phyloP scores from a whole-genome alignment of 2,113 vertebrate species.

The Melanotaenia duboulayi region DNA sequence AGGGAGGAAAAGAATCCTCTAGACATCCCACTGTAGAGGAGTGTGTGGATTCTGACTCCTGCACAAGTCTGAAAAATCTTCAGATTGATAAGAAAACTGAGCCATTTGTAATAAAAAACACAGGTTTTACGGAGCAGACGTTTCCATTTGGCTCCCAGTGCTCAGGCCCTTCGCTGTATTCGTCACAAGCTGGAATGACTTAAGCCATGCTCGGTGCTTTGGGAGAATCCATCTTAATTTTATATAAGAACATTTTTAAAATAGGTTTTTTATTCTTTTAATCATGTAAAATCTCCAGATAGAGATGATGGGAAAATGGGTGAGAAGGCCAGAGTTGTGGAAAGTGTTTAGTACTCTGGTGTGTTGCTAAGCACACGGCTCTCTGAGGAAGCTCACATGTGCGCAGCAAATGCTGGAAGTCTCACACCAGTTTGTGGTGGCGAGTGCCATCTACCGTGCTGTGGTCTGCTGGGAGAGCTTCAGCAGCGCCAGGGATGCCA shows the following conservation, averaged over 20 bases:
- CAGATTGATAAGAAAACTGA: conserved; percentile 60
- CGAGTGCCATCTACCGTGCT: background rate
- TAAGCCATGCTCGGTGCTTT: conserved; percentile 28
- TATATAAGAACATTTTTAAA: background rate
- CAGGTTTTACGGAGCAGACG: conserved; percentile 6
- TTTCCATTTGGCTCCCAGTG: conserved; percentile 42
- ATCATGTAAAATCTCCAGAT: background rate
- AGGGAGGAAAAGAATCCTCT: conserved; percentile 53
- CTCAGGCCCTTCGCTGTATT: conserved; percentile 13
- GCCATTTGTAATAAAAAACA: conserved; percentile 55
- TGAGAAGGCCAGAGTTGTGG: background rate
- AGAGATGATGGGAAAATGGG: background rate
- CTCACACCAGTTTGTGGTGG: background rate
- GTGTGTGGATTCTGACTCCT: conserved; percentile 67
- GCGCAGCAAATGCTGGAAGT: background rate
- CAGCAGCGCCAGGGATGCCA: background rate
- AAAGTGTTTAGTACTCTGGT: too few species aligned
- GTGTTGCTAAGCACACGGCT: background rate
- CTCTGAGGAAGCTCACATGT: background rate
- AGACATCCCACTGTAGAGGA: conserved; percentile 64
- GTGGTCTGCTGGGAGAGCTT: background rate
- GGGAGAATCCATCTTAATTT: background rate
- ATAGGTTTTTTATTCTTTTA: background rate
- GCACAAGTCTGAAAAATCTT: conserved; percentile 54
- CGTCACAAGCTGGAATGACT: conserved; percentile 46